Evolutionary conservation across 2,113 vertebrate species (phyloP), one percentile per base, ranked within the genome.

Genomic region (Tachuris rubrigastra): DNA sequence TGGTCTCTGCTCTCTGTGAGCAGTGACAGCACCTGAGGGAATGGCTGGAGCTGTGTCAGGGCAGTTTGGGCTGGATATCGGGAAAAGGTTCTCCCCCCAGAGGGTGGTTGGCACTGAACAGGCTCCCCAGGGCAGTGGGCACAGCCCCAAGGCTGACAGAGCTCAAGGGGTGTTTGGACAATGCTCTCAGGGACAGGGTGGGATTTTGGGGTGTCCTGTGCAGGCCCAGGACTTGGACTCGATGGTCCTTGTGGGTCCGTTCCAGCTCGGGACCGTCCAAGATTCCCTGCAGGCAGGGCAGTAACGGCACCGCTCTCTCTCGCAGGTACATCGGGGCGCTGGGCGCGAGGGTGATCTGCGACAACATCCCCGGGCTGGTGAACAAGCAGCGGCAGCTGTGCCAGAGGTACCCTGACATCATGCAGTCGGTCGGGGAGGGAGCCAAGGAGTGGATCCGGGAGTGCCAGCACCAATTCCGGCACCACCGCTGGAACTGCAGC

Each of bases 401-500:
- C 97, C 99, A 99, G 97, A 98, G 98, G 63, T 98, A 99, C 91
- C 99, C 99, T 1, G 99, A 99, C 96, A 99, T 99, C 97, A 99
- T 99, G 99, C 99, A 99, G 95, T 99, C 99, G 0, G 99, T 99
- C 16, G 99, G 99, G 2, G 99, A 99, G 82, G 99, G 99, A 55
- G 99, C 99, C 91, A 99, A 99, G 94, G 99, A 99, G 91, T 99
- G 99, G 99, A 99, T 99, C 95, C 97, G 98, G 39, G 99, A 99
- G 94, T 99, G 99, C 91, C 99, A 99, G 97, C 99, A 99, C 96
- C 99, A 99, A 95, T 99, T 99, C 97, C 98, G 99, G 92, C 99
- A 99, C 97, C 99, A 99, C 95, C 99, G 99, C 94, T 99, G 99
- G 99, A 99, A 99, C 97, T 99, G 99, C 98, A 99, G 98, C 98